Percentiles rank a stretch among this genome's conserved stretches.
These are phyloP conservation scores for Dolichopus griseipennis DNA, from an alignment of 2,888 invertebrate species.

Conservation along the genomic window DNA sequence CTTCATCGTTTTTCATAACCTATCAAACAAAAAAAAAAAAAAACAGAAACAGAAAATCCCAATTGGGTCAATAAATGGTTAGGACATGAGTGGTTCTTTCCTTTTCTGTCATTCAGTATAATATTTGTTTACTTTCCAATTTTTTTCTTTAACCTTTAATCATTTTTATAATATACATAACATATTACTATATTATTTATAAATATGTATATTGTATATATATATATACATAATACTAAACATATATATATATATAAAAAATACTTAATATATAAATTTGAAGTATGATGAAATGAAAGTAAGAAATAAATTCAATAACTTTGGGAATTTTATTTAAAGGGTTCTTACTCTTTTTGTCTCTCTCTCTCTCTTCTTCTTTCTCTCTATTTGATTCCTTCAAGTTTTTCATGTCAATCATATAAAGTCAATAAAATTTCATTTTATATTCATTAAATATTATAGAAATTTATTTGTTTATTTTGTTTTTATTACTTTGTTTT, in stretches of 20 bases:
- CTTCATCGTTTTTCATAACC: background rate
- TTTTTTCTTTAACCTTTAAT: too few relatives aligned
- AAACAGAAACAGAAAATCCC: background rate
- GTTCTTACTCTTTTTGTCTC: too few relatives aligned
- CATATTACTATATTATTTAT: too few relatives aligned
- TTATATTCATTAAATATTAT: background rate
- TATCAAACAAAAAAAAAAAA: background rate
- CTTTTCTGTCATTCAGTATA: too few relatives aligned
- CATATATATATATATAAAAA: too few relatives aligned
- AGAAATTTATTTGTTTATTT: background rate
- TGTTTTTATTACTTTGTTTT: background rate
- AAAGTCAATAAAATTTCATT: slow-evolving; percentile 1
- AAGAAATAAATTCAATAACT: slow-evolving; percentile 2
- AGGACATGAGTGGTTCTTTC: background rate
- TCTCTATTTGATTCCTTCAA: background rate
- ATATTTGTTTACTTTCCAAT: too few relatives aligned
- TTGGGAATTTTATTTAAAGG: background rate
- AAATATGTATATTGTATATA: too few relatives aligned
- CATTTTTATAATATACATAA: too few relatives aligned
- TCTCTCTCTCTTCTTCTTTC: too few relatives aligned
- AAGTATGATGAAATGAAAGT: too few relatives aligned
- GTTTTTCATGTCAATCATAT: background rate
- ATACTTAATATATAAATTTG: too few relatives aligned
- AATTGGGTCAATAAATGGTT: background rate
- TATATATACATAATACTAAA: too few relatives aligned